A percentile compares a stretch with the other conserved stretches of the same genome.
These are phyloP conservation scores for Vulpes lagopus DNA, from an alignment of 2,113 vertebrate species.

Conservation along the genomic window DNA sequence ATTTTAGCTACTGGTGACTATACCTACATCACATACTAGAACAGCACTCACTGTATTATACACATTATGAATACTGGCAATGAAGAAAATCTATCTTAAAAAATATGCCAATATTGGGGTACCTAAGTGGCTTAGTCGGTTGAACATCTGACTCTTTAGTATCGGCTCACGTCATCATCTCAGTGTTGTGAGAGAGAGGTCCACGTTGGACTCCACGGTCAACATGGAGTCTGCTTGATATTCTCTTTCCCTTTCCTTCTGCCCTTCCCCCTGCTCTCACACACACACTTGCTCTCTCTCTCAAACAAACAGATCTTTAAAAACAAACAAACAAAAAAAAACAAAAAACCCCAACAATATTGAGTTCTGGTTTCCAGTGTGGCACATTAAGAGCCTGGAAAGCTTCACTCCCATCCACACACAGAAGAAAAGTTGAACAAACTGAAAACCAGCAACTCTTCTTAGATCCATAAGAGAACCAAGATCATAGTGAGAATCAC, in stretches of 20 bases:
- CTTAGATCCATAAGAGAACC: neutral
- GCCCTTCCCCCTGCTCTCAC: neutral
- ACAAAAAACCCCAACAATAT: neutral
- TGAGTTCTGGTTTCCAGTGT: neutral
- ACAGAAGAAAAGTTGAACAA: neutral
- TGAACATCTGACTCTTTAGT: neutral
- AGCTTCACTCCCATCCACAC: neutral
- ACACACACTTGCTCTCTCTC: neutral
- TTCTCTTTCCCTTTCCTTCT: neutral
- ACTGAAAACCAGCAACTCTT: neutral
- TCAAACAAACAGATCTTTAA: neutral
- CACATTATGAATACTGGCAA: neutral
- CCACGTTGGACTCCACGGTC: accelerated
- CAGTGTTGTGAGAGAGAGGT: neutral
- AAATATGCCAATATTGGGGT: neutral
- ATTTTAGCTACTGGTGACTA: neutral
- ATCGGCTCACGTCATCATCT: neutral
- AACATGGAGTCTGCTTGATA: neutral
- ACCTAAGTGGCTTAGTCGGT: neutral
- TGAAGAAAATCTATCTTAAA: neutral
- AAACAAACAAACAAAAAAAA: too few relatives aligned
- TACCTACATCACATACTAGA: neutral
- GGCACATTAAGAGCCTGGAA: neutral
- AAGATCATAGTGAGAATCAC: neutral
- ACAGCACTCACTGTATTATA: neutral